phyloP scores from a whole-genome alignment of 2,797 vertebrate genomes.

The Limosa lapponica region DNA sequence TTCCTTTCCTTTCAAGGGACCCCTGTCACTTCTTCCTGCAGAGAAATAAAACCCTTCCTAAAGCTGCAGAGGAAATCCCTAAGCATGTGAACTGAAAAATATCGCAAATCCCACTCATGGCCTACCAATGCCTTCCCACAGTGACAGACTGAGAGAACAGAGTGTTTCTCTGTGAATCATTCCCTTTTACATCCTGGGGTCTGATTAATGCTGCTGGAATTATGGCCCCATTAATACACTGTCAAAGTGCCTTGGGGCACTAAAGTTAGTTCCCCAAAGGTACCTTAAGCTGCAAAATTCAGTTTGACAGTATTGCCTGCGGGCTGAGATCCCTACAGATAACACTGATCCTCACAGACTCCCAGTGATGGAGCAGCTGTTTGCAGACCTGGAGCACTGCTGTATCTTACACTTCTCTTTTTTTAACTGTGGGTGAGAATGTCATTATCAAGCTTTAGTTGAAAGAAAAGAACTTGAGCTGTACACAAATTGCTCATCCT shows the following conservation, averaged over 20 bases:
- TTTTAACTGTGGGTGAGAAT: neutral
- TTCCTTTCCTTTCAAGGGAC: neutral
- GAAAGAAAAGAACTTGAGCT: neutral
- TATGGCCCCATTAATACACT: neutral
- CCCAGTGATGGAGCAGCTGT: neutral
- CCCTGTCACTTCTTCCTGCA: neutral
- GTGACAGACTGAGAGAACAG: slow-evolving; percentile 20
- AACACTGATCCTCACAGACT: neutral
- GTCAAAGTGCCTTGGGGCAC: neutral
- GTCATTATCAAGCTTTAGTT: neutral
- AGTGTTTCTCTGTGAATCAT: slow-evolving; percentile 36
- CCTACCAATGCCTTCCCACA: neutral
- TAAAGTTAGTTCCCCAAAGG: neutral
- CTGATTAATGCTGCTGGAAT: slow-evolving; percentile 30
- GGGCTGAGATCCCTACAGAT: neutral
- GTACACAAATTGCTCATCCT: neutral
- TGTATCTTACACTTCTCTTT: neutral
- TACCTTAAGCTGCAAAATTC: neutral
- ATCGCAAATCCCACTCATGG: slow-evolving; percentile 10
- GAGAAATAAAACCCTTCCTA: neutral
- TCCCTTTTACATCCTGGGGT: neutral
- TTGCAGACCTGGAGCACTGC: neutral
- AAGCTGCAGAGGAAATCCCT: slow-evolving; percentile 43
- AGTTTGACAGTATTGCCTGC: neutral
- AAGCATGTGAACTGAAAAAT: neutral